These are phyloP conservation scores for Bombyx mandarina DNA, from an alignment of 1,140 invertebrate genomes.

Conservation along the genomic window DNA sequence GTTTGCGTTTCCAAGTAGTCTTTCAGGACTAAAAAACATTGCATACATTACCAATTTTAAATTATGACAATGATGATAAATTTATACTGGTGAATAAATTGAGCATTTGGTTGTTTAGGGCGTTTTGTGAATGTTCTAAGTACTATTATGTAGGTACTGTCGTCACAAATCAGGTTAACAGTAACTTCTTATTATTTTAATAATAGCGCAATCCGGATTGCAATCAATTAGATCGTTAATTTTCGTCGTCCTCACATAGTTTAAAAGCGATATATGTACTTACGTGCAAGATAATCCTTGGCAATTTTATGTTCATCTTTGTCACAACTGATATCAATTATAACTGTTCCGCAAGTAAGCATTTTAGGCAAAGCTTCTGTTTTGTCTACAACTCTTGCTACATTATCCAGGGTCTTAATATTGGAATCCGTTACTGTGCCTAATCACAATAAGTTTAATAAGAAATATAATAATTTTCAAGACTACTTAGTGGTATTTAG, in stretches of 20 bases:
- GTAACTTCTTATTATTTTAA: no score
- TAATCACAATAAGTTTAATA: slow-evolving; percentile 9
- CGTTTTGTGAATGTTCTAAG: neutral
- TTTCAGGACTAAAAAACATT: slow-evolving; percentile 37
- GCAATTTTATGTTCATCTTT: slow-evolving; percentile 37
- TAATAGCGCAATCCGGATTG: no score
- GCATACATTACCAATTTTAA: no score
- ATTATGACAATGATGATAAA: no score
- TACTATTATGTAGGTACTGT: no score
- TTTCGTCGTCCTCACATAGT: no score
- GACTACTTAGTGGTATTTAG: neutral
- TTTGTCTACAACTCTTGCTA: slow-evolving; percentile 43
- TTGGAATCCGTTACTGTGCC: slow-evolving; percentile 45
- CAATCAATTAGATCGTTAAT: neutral
- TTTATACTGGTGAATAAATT: no score
- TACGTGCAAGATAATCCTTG: slow-evolving; percentile 47
- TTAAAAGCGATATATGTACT: neutral
- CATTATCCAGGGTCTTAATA: slow-evolving; percentile 39
- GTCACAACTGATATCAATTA: slow-evolving; percentile 49
- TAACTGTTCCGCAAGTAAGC: slow-evolving; percentile 53
- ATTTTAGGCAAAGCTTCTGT: slow-evolving; percentile 40
- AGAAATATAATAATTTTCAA: slow-evolving; percentile 8
- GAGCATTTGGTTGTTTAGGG: no score
- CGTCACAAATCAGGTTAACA: no score
- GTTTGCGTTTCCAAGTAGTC: slow-evolving; percentile 38